Evolutionary conservation across 2,888 invertebrate species (phyloP), one percentile per base, ranked within the genome.

Genomic region (Saturnia japonica): DNA sequence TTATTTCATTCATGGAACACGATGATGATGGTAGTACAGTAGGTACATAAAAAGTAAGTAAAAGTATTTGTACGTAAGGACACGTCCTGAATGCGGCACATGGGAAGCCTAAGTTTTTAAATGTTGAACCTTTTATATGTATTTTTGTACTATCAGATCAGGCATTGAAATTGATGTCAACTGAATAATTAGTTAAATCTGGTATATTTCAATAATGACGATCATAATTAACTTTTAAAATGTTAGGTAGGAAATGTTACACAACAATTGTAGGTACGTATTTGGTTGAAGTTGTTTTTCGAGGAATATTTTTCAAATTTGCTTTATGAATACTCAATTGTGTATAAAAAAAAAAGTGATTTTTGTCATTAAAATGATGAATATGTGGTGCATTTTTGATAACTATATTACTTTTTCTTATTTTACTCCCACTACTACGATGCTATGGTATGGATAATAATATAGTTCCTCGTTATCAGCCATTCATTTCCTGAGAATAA

Each of bases 221-320:
- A 22, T 9, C 2, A 2, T 9, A 40, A 40, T 40, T 40, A 40
- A 64, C 62, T 64, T 16, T 40, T 22, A 28, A 4, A 60, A 25
- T 60, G 57, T 60, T 60, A 25, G 12, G 6, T 60, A 64, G 16
- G n/a, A 64, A 19, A n/a, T 64, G 9, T 40, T 64, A 40, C n/a
- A 64, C 16, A n/a, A 40, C 40, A 8, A 19, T n/a, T 11, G 12
- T n/a, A n/a, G n/a, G n/a, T n/a, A n/a, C n/a, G n/a, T 64, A 40
- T 64, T 40, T 19, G 2, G 6, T n/a, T 64, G n/a, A 40, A 40
- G 40, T 40, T 40, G 40, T 34, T 40, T 40, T 64, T 40, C 7
- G 64, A 64, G 19, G 22, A n/a, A 64, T 64, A n/a, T 64, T 64
- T 60, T n/a, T 64, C 34, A 64, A 64, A 1, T 64, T 40, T 64